Evolutionary conservation across 1,140 invertebrate genomes (phyloP), one percentile per base, ranked within the genome.

Genomic region (Lutraria rhynchaena): DNA sequence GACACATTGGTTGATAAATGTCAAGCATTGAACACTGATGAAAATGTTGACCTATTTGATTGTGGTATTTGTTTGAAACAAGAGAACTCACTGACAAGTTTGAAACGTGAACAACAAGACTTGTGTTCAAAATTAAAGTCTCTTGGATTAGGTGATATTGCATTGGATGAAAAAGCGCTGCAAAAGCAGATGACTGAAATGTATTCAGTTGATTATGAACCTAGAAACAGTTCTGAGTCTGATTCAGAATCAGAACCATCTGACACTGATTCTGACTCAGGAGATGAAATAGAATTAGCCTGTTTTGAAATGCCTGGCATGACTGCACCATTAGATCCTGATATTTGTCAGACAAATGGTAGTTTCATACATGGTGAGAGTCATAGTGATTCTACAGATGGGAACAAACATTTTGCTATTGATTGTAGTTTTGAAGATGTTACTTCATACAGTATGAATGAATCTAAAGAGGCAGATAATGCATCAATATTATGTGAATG

Each of bases 341-440:
- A 57, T n/a, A 9, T 24, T 7, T 7, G 13, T 27, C 1, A 55
- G 24, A 33, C 9, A 11, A 35, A 60, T 58, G 29, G 19, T 24
- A 44, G 27, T 35, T 60, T 17, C 17, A n/a, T 41, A 29, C 24
- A 41, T 69, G 65, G 22, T 15, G 22, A 15, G 31, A 17, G 29
- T 63, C 31, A 73, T 19, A 44, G 19, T 15, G 35, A 33, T 55
- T 58, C 31, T 31, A 35, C n/a, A 51, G n/a, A 51, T 63, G 46
- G 17, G 27, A 49, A 9, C 1, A 27, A 60, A n/a, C 63, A 80
- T 11, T 80, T 80, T 80, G 76, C 76, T 22, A 80, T 80, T 53
- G 76, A 80, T 33, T 80, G 76, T 44, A 80, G 76, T 60, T 70
- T 69, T 70, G 76, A 70, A 60, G 49, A 70, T 69, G 76, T 80